These are phyloP conservation scores for Drosophila mimica DNA, from an alignment of 2,888 invertebrate species.

Conservation along the genomic window DNA sequence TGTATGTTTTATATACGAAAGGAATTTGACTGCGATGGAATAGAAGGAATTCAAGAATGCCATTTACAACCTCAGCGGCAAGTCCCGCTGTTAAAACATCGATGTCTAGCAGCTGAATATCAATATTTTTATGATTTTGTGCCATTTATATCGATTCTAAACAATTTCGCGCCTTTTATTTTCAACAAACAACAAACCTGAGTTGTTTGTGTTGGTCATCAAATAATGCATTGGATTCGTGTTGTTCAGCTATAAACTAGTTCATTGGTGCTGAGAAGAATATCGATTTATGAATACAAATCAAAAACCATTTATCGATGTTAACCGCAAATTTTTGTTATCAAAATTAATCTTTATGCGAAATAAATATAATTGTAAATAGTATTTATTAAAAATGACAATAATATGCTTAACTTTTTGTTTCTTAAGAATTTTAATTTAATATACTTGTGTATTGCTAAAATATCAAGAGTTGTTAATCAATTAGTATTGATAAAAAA, in stretches of 20 bases:
- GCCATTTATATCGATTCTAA: slow-evolving; percentile 44
- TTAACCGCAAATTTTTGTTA: no score
- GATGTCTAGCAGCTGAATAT: slow-evolving; percentile 75
- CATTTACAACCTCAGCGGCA: slow-evolving; percentile 75
- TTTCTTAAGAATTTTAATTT: neutral
- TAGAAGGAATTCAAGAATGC: slow-evolving; percentile 81
- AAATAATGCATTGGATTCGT: neutral
- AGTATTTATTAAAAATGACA: neutral
- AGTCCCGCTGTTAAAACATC: slow-evolving; percentile 79
- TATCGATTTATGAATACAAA: slow-evolving; percentile 18
- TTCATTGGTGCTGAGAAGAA: neutral
- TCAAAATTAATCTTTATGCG: neutral
- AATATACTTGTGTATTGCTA: neutral
- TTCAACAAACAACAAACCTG: slow-evolving; percentile 40
- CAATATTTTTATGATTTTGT: slow-evolving; percentile 60
- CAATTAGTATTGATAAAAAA: neutral
- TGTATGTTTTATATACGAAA: slow-evolving; percentile 83
- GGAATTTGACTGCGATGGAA: slow-evolving; percentile 84
- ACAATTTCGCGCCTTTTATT: slow-evolving; percentile 50
- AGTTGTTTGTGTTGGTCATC: slow-evolving; percentile 9
- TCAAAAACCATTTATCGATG: slow-evolving; percentile 1
- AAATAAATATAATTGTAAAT: neutral
- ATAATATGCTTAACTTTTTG: neutral
- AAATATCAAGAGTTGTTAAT: neutral
- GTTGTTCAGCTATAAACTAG: slow-evolving; percentile 1